Base-by-base conservation (phyloP, 2,797 vertebrate species). In the Adrianichthys oophorus region DNA sequence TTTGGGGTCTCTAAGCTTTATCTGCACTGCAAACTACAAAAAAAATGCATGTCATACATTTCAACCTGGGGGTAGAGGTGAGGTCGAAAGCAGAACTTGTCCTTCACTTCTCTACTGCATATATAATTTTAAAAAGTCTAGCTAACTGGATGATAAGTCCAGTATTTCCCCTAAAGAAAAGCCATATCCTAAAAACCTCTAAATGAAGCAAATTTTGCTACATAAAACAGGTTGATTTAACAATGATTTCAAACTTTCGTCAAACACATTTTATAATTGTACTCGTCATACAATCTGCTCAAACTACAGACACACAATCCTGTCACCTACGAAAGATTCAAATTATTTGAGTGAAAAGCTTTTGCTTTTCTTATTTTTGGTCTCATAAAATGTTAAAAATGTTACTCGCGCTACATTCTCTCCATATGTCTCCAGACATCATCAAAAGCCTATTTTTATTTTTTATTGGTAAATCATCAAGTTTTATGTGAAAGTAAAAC, bases 401-500 rank as follows among this genome's bases (percentile, higher is more conserved):
- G 50, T 67, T 60, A 54, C 58, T 53, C 70, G 71, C 75, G 78
- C 74, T 78, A 81, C 78, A 68, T 73, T 74, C 78, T 85, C 75
- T 80, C 86, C 88, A 90, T 90, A 90, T 91, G 88, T 85, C 78
- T 82, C 68, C 80, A 78, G 81, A 78, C 79, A 80, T 80, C 83
- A 84, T 90, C 85, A 91, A 87, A 89, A 71, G 68, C 65, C 72
- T 85, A 87, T 89, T 90, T 88, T 68, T 85, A 85, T 80, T 86
- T 85, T 88, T 91, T 87, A 91, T 88, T 90, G 87, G 87, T 90
- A 90, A 90, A 89, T 87, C 83, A 61, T 87, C 87, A 91, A 90
- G 85, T 91, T 91, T 89, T 82, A 90, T 90, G 87, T 89, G 79
- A 91, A 90, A 92, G 83, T 85, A 77, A 91, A 92, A 90, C 88